Conservation (phyloP, 2,888 invertebrate species). For the Trichopoda pennipes region DNA sequence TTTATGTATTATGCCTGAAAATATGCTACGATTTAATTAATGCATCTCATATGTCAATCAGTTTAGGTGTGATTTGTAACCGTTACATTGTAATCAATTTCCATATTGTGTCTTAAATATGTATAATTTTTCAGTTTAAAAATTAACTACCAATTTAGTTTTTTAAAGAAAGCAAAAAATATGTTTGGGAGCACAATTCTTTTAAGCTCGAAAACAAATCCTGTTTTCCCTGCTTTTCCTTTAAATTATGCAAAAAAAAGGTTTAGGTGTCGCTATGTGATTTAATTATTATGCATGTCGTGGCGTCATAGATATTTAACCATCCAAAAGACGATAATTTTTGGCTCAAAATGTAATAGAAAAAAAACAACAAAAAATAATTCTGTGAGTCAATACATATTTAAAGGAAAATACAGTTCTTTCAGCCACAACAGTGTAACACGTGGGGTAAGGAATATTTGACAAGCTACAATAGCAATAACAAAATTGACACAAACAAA, state of each 20-base stretch:
- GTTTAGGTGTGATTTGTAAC: too few species aligned
- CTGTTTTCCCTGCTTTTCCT: too few species aligned
- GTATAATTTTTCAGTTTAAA: too few species aligned
- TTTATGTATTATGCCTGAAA: too few species aligned
- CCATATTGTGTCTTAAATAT: too few species aligned
- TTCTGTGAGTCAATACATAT: not conserved
- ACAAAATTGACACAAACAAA: slow-evolving; percentile 34
- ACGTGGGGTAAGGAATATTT: slow-evolving; percentile 52
- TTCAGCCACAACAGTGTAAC: slow-evolving; percentile 5
- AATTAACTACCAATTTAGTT: too few species aligned
- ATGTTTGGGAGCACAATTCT: too few species aligned
- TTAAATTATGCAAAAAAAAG: not conserved
- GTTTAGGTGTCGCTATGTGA: slow-evolving; percentile 7
- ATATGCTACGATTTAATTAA: too few species aligned
- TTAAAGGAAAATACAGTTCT: slow-evolving; percentile 11
- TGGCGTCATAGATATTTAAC: slow-evolving; percentile 25
- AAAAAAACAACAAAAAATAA: slow-evolving; percentile 7
- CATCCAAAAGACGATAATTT: slow-evolving; percentile 33
- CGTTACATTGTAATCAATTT: too few species aligned
- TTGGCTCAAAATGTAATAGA: slow-evolving; percentile 40
- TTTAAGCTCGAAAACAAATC: too few species aligned
- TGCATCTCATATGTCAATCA: too few species aligned
- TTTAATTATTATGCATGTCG: slow-evolving; percentile 48
- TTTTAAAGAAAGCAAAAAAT: too few species aligned
- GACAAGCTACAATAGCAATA: slow-evolving; percentile 32